phyloP scores from a whole-genome alignment of 2,888 invertebrate species.

The Amphipoea oculea region DNA sequence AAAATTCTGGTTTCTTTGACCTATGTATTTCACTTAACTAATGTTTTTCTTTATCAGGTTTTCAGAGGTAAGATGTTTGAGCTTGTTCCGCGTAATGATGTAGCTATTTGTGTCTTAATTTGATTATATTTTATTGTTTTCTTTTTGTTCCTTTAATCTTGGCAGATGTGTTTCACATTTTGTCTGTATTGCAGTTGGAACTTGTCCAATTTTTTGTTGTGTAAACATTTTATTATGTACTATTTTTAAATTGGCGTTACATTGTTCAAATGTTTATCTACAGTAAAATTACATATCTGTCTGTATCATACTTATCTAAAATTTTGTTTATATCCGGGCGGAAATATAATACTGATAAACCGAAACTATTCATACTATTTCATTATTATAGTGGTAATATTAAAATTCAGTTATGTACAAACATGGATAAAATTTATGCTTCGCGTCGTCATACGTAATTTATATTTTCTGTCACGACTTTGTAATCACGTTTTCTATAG shows the following conservation, averaged over 20 bases:
- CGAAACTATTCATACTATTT: conserved; percentile 44
- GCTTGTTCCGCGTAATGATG: conserved; percentile 80
- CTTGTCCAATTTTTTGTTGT: conserved; percentile 60
- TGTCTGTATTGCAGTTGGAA: conserved; percentile 56
- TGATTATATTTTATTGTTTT: conserved; percentile 69
- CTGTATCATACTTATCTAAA: conserved; percentile 45
- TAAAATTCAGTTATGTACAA: conserved; percentile 59
- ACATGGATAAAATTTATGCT: conserved; percentile 45
- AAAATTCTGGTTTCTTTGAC: conserved; percentile 68
- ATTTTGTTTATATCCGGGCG: conserved; percentile 56
- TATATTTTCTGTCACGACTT: conserved; percentile 53
- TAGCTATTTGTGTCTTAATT: conserved; percentile 74
- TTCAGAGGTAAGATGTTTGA: conserved; percentile 86
- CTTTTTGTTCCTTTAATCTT: conserved; percentile 52
- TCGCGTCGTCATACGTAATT: conserved; percentile 56
- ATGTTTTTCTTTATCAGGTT: conserved; percentile 86
- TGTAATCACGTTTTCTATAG: conserved; percentile 59
- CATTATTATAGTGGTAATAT: conserved; percentile 55
- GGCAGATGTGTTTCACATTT: conserved; percentile 54
- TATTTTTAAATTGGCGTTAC: conserved; percentile 60
- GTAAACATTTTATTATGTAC: conserved; percentile 60
- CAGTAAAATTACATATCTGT: conserved; percentile 45
- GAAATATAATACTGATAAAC: conserved; percentile 49
- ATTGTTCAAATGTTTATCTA: conserved; percentile 59
- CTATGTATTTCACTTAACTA: conserved; percentile 68